Percentiles rank a stretch among this genome's conserved stretches.
phyloP scores from a whole-genome alignment of 2,113 vertebrate genomes.

The Heptranchias perlo region DNA sequence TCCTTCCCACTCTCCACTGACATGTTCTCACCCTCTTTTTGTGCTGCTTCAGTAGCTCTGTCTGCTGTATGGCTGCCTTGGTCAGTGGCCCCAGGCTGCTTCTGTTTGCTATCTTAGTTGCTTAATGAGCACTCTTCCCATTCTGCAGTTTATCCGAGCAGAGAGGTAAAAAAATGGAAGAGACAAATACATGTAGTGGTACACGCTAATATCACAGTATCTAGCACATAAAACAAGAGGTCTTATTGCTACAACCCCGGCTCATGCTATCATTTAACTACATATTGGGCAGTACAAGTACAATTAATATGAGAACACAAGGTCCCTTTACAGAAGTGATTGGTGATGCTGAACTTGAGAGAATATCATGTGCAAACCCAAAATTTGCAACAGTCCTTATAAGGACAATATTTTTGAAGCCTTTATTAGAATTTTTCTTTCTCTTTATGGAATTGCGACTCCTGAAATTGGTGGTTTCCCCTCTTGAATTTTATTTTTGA shows the following conservation, averaged over 20 bases:
- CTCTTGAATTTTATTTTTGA: not conserved
- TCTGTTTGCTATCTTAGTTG: not conserved
- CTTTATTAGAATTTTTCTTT: too few species aligned
- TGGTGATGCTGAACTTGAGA: not conserved
- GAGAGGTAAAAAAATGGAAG: not conserved
- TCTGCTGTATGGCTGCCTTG: not conserved
- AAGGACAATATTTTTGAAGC: too few species aligned
- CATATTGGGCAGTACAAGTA: not conserved
- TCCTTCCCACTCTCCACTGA: not conserved
- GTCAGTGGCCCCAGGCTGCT: not conserved
- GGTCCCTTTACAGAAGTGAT: not conserved
- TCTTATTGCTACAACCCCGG: not conserved
- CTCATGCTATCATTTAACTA: not conserved
- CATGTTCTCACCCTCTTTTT: not conserved
- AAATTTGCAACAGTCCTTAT: too few species aligned
- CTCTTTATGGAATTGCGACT: too few species aligned
- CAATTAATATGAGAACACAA: not conserved
- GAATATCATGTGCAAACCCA: too few species aligned
- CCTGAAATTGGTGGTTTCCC: too few species aligned
- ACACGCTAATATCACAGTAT: not conserved
- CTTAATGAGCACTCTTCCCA: not conserved
- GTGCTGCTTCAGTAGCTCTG: not conserved
- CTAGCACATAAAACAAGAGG: not conserved
- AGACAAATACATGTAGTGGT: not conserved
- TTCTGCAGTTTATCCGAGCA: not conserved